Evolutionary conservation across 2,113 vertebrate genomes (phyloP), one percentile per base, ranked within the genome.

Genomic region (Strix aluco): DNA sequence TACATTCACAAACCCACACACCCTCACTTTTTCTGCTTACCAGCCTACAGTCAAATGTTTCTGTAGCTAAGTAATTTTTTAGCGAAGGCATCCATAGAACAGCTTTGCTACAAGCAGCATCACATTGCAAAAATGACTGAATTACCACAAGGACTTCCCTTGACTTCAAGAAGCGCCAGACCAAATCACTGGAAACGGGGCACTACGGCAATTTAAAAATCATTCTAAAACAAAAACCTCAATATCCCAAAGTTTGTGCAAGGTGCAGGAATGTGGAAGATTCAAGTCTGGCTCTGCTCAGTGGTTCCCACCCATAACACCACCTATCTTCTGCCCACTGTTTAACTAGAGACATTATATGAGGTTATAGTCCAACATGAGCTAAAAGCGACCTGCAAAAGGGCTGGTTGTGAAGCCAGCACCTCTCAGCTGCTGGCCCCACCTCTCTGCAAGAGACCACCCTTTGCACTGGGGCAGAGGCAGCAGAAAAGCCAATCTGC

Each of bases 41-140:
- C 94, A 97, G 87, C 94, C 96, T 90, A 95, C 95, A 94, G 82
- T 93, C 82, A 96, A 95, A 91, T 72, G 84, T 79, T 96, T 92
- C 86, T 86, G 88, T 34, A 93, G 72, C 72, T 78, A 71, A 91
- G n/a, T 51, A 77, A 94, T 84, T 77, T 92, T 93, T 93, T 75
- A 84, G 83, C 62, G 19, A 84, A 87, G 73, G 57, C 90, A 91
- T 36, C 69, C 81, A 74, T 11, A 67, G 30, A 94, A 78, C 73
- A 81, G 57, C 54, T 73, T 79, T 87, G 66, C 87, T 88, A 89
- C 51, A 80, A 82, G 89, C 47, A 69, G 54, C 55, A 95, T 66
- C 67, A 57, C 17, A 3, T 73, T 81, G 69, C 86, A 92, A 90
- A 95, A 92, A 75, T 19, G 30, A 92, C 55, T 86, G 51, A 85